A percentile compares a stretch with the other conserved stretches of the same genome.
phyloP scores from a whole-genome alignment of 35 echinoderm and acorn worm species.

The Amphiura filiformis region DNA sequence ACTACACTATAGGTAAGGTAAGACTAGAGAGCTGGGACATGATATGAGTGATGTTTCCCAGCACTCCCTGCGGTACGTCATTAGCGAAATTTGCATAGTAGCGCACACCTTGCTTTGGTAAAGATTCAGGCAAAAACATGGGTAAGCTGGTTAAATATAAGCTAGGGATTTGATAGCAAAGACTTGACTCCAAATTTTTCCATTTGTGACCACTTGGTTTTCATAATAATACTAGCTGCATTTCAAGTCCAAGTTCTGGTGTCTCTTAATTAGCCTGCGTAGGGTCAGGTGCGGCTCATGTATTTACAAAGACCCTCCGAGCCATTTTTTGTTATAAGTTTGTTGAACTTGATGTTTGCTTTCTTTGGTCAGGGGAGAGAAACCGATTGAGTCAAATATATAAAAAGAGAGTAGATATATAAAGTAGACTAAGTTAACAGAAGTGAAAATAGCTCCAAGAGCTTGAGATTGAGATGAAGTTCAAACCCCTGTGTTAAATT shows the following conservation, averaged over 20 bases:
- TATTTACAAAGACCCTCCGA: background rate
- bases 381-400: too few species aligned
- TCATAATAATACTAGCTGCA: too few species aligned
- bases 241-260: background rate
- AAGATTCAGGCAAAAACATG: background rate
- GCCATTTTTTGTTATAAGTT: background rate
- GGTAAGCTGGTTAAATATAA: constrained; percentile 6
- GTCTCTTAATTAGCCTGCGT: background rate
- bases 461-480: background rate
- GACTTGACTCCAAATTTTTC: background rate
- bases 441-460: background rate
- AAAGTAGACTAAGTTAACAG: background rate
- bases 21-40: background rate
- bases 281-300: background rate
- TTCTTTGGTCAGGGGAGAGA: constrained; percentile 4
- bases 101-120: background rate
- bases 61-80: background rate
- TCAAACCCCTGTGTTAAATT: background rate
- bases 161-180: background rate
- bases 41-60: background rate
- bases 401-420: background rate
- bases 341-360: constrained; percentile 7
- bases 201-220: background rate
- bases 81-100: background rate
- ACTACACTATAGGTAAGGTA: too few species aligned